phyloP scores from a whole-genome alignment of 2,113 vertebrate genomes.

The Plecotus auritus region DNA sequence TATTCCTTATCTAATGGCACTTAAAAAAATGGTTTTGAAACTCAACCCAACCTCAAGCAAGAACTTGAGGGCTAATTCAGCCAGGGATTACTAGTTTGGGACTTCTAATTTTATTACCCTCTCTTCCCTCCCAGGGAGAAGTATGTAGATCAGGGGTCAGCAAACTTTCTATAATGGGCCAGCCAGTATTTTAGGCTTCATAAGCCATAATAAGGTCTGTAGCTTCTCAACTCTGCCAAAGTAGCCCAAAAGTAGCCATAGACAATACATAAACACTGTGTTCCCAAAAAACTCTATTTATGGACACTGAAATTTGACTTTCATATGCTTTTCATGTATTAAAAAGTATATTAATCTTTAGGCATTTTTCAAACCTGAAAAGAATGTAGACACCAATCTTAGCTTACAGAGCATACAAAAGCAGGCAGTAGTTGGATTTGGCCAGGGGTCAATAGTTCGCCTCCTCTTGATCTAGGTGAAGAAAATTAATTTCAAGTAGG shows the following conservation, averaged over 20 bases:
- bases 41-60: background rate
- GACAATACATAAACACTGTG: background rate
- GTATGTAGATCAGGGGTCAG: background rate
- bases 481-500: background rate
- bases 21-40: conserved; percentile 15
- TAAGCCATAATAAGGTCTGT: background rate
- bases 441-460: background rate
- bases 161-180: background rate
- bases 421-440: background rate
- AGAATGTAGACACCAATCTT: background rate
- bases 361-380: background rate
- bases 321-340: background rate
- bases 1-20: background rate
- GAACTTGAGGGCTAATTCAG: background rate
- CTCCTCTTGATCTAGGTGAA: background rate
- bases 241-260: background rate
- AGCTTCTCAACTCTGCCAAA: background rate
- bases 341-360: background rate
- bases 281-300: background rate
- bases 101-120: background rate
- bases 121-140: background rate
- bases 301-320: background rate
- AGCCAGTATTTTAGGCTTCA: background rate
- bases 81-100: background rate
- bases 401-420: background rate